Percentiles rank a stretch among this genome's conserved stretches.
Evolutionary conservation across 2,113 vertebrate genomes (phyloP).

Genomic region (Lates calcarifer): DNA sequence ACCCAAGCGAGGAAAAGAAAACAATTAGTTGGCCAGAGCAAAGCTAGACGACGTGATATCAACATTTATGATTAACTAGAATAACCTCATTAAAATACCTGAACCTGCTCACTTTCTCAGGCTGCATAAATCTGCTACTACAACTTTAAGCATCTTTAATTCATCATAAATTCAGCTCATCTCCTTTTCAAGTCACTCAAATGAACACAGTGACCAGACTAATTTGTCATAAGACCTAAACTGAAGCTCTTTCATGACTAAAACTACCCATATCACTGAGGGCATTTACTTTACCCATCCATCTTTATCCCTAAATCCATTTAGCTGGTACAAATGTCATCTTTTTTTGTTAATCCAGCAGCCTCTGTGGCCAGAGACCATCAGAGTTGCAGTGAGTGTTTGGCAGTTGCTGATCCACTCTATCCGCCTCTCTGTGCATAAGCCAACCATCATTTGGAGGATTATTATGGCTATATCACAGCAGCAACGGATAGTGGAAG

Average conservation of each 20-base stretch:
- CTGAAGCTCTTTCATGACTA: neutral
- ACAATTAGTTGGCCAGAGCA: too few species aligned
- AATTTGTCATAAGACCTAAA: neutral
- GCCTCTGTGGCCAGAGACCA: neutral
- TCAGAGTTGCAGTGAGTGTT: slow-evolving; percentile 18
- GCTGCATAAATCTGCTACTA: too few species aligned
- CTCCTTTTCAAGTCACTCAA: neutral
- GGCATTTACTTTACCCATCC: slow-evolving; percentile 43
- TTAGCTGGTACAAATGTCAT: slow-evolving; percentile 57
- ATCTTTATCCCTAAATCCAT: slow-evolving; percentile 54
- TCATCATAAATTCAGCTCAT: too few species aligned
- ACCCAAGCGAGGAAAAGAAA: neutral
- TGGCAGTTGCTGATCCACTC: neutral
- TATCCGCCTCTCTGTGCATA: slow-evolving; percentile 2
- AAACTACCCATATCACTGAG: slow-evolving; percentile 33
- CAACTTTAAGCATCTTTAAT: neutral
- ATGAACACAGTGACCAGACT: neutral
- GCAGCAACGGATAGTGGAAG: neutral
- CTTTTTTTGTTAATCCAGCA: slow-evolving; percentile 41
- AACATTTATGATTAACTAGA: too few species aligned
- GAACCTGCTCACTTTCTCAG: too few species aligned
- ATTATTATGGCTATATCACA: slow-evolving; percentile 25
- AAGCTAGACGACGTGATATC: too few species aligned
- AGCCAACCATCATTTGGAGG: slow-evolving; percentile 19
- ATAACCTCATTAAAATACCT: too few species aligned